phyloP scores from a whole-genome alignment of 1,140 invertebrate species.

The Apocrypta bakeri region DNA sequence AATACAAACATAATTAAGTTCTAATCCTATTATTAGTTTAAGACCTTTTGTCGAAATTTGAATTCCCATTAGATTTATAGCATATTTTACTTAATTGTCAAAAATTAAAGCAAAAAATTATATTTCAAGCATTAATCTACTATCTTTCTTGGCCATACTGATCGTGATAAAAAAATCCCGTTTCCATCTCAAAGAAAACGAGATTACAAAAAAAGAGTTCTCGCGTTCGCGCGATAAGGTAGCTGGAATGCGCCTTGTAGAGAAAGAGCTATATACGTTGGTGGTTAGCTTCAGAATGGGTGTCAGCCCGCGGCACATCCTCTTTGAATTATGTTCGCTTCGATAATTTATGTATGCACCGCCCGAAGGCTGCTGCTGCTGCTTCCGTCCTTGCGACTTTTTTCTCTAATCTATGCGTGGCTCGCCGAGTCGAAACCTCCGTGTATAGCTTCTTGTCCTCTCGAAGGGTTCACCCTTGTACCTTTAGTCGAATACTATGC shows the following conservation, averaged over 20 bases:
- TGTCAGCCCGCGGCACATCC: conserved; percentile 29
- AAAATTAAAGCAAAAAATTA: too few species aligned
- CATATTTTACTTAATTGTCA: too few species aligned
- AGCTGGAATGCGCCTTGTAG: background rate
- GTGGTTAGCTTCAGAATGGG: conserved; percentile 27
- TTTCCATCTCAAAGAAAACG: background rate
- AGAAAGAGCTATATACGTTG: background rate
- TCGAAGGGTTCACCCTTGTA: background rate
- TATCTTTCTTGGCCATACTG: too few species aligned
- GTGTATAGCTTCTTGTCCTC: background rate
- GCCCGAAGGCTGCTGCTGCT: conserved; percentile 9
- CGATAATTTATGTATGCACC: conserved; percentile 45
- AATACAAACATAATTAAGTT: too few species aligned
- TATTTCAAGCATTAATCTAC: too few species aligned
- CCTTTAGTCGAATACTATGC: background rate
- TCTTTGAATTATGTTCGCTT: conserved; percentile 48
- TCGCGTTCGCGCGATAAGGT: background rate
- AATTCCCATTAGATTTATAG: too few species aligned
- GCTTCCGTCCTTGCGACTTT: background rate
- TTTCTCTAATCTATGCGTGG: conserved; percentile 19
- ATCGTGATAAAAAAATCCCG: background rate
- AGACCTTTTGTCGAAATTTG: too few species aligned
- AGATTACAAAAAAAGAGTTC: background rate
- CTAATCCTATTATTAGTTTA: too few species aligned
- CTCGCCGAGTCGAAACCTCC: background rate